Evolutionary conservation across 2,113 vertebrate genomes (phyloP), one percentile per base, ranked within the genome.

Genomic region (Brachyistius frenatus): DNA sequence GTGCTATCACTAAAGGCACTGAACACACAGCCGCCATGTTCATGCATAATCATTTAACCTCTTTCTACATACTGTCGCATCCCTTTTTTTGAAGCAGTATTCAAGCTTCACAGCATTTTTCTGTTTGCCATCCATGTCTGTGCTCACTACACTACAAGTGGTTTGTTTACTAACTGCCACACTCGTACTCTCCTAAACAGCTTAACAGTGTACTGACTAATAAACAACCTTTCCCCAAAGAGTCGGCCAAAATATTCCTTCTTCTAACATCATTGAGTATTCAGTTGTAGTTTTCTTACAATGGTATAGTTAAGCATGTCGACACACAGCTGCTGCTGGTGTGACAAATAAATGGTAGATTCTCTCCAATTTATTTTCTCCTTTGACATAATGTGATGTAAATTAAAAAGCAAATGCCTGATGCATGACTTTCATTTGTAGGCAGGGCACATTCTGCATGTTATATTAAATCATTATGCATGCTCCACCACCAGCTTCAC

Each of bases 371-470:
- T 23, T 23, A 33, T 2, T 55, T 67, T 23, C 9, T 61, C 4
- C 1, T 15, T 15, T 52, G 50, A 14, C n/a, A 13, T 47, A 23
- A 63, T 14, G 5, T 53, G 37, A 32, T 58, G 23, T 16, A 36
- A 36, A 23, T 23, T 23, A 23, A 50, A 14, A 55, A 14, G 23
- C 44, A 61, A 23, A 11, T 71, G n/a, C 57, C 13, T 41, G 53
- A 52, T 55, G 54, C 37, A 37, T 69, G 33, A 67, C 60, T 55
- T 6, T 49, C 52, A 37, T 66, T 57, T 15, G 10, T 10, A 33
- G 15, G 5, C 13, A n/a, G 14, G 35, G 41, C 36, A 44, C 11
- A 31, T 47, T 36, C 64, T 77, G 62, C 78, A 83, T 57, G 72
- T 67, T 31, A 50, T 11, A 47, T 31, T 4, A 37, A 47, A 66